phyloP scores from a whole-genome alignment of 2,797 vertebrate genomes.

The Corythornis leucogaster region DNA sequence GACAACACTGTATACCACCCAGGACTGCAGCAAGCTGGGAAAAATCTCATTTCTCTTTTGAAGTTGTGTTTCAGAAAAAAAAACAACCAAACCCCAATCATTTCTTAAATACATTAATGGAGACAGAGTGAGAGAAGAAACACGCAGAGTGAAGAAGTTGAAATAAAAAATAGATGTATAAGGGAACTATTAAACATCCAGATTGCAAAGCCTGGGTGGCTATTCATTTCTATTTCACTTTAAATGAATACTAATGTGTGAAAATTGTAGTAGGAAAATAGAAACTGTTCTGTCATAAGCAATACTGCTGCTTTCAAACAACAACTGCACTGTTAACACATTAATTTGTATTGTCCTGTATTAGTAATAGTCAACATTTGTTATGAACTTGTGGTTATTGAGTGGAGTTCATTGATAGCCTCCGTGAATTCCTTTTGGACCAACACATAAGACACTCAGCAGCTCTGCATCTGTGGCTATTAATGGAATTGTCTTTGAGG shows the following conservation, averaged over 20 bases:
- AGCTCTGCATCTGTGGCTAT: neutral
- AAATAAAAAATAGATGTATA: neutral
- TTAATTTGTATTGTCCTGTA: conserved; percentile 23
- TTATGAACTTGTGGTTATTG: conserved; percentile 30
- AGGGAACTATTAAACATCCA: neutral
- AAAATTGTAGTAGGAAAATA: conserved; percentile 45
- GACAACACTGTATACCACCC: conserved; percentile 29
- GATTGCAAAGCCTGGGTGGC: conserved; percentile 7
- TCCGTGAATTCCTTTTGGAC: conserved; percentile 19
- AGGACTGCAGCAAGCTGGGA: conserved; percentile 12
- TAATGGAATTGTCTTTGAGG: neutral
- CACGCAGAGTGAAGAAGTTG: neutral
- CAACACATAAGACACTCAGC: neutral
- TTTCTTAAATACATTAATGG: neutral
- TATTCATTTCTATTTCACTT: conserved; percentile 34
- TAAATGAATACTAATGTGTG: conserved; percentile 27
- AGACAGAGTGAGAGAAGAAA: neutral
- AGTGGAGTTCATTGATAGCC: conserved; percentile 10
- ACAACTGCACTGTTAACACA: conserved; percentile 19
- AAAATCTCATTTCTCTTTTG: conserved; percentile 26
- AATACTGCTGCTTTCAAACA: conserved; percentile 27
- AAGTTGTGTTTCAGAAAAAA: conserved; percentile 16
- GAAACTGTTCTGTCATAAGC: conserved; percentile 21
- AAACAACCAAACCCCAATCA: neutral
- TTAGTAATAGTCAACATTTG: conserved; percentile 29